Conservation (phyloP, 2,113 vertebrate genomes). For the Pedetes capensis region DNA sequence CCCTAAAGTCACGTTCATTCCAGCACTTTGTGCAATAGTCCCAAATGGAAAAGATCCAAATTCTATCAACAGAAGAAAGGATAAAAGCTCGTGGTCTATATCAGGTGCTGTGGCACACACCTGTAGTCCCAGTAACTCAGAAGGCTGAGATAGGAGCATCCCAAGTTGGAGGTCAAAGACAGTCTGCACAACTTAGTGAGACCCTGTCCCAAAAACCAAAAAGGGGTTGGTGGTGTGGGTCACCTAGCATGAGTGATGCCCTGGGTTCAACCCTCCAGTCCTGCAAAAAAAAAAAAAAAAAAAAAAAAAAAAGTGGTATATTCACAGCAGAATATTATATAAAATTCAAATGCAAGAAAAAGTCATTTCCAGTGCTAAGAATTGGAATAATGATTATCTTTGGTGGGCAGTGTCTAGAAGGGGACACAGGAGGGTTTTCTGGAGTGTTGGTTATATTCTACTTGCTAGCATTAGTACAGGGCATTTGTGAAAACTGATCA, state of each 20-base stretch:
- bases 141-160: too few species aligned
- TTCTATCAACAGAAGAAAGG: not conserved
- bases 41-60: not conserved
- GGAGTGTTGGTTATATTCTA: not conserved
- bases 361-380: not conserved
- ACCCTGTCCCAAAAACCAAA: too few species aligned
- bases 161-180: too few species aligned
- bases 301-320: not conserved
- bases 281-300: too few species aligned
- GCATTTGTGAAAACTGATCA: slow-evolving; percentile 15
- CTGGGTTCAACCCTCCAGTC: too few species aligned
- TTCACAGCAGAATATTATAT: not conserved
- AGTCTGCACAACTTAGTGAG: too few species aligned
- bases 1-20: not conserved
- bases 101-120: too few species aligned
- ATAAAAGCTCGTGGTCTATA: too few species aligned
- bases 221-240: too few species aligned
- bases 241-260: too few species aligned
- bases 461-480: not conserved
- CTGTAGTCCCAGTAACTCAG: too few species aligned
- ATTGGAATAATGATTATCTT: not conserved
- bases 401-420: not conserved
- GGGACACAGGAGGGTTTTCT: not conserved
- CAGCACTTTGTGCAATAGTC: not conserved
- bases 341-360: not conserved